Conservation (phyloP, 2,113 vertebrate species). For the Amphilophus citrinellus region DNA sequence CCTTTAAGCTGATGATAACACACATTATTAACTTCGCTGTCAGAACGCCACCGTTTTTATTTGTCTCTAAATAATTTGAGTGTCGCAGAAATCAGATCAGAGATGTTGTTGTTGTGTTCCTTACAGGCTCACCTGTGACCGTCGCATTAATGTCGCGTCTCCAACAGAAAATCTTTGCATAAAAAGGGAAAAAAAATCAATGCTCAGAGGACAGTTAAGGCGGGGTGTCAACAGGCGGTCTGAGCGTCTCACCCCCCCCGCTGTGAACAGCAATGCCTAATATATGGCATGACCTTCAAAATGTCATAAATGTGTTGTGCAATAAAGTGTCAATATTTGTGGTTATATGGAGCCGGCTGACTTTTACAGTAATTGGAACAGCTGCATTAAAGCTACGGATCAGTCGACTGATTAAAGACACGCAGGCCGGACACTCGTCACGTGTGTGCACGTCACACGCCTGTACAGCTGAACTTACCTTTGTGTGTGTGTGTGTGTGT, state of each 20-base stretch:
- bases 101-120: neutral
- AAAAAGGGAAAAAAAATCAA: conserved; percentile 79
- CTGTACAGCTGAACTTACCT: neutral
- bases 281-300: conserved; percentile 99
- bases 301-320: conserved; percentile 99
- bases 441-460: conserved; percentile 1
- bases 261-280: conserved; percentile 96
- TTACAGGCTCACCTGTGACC: conserved; percentile 76
- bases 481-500: conserved; percentile 46
- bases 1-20: neutral
- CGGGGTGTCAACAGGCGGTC: conserved; percentile 79
- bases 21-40: neutral
- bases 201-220: conserved; percentile 82
- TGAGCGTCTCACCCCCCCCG: conserved; percentile 89
- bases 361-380: conserved; percentile 99
- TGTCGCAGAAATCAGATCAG: too few species aligned
- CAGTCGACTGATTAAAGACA: conserved; percentile 97
- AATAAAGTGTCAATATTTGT: conserved; percentile 99
- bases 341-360: conserved; percentile 98
- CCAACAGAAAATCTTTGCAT: conserved; percentile 82
- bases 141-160: conserved; percentile 72
- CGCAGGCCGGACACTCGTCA: conserved; percentile 79
- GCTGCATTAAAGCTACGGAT: conserved; percentile 98
- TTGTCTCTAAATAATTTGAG: too few species aligned
- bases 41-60: neutral